Evolutionary conservation across 2,113 vertebrate species (phyloP).

Genomic region (Rattus norvegicus): GRCr8 NC_086032.1:71681001-71681500

Average conservation of each 20-base stretch:
- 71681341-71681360: conserved; percentile 89
- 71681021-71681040: conserved; percentile 96
- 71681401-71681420: conserved; percentile 92
- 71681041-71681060: conserved; percentile 97
- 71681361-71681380: conserved; percentile 94
- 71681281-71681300: conserved; percentile 91
- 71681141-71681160: conserved; percentile 95
- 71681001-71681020: conserved; percentile 98
- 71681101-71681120: conserved; percentile 97
- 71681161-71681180: conserved; percentile 98
- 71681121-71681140: conserved; percentile 97
- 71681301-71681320: conserved; percentile 92
- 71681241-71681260: conserved; percentile 94
- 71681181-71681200: conserved; percentile 94
- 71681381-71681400: conserved; percentile 93
- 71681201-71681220: conserved; percentile 96
- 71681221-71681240: conserved; percentile 98
- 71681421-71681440: conserved; percentile 93
- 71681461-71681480: conserved; percentile 62
- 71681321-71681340: conserved; percentile 87
- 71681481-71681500: conserved; percentile 1
- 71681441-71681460: conserved; percentile 89
- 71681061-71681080: conserved; percentile 98
- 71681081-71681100: conserved; percentile 98
- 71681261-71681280: conserved; percentile 91